These are phyloP conservation scores for Asteroscopus sphinx DNA, from an alignment of 2,888 invertebrate genomes.

Conservation along the genomic window DNA sequence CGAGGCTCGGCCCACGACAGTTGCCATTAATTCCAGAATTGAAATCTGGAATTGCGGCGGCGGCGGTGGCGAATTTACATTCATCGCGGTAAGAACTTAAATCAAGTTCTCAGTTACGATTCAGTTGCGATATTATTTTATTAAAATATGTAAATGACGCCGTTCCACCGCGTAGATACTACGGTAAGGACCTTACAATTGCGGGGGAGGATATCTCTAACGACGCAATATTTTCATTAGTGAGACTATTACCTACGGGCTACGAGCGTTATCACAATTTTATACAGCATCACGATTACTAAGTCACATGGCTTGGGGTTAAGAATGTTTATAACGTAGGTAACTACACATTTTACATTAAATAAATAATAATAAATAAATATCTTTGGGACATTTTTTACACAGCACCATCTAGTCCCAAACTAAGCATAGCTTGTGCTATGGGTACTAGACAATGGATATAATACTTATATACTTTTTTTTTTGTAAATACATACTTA, in stretches of 20 bases:
- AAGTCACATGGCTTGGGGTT: conserved; percentile 54
- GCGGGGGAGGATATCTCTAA: conserved; percentile 83
- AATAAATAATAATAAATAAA: conserved; percentile 7
- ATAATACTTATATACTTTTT: no score
- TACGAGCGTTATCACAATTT: conserved; percentile 74
- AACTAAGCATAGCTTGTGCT: no score
- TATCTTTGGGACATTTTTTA: no score
- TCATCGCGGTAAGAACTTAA: conserved; percentile 90
- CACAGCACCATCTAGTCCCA: no score
- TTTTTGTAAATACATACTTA: no score
- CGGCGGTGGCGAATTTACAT: conserved; percentile 88
- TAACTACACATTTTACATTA: conserved; percentile 14
- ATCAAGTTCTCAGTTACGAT: conserved; percentile 90
- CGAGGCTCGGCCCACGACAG: conserved; percentile 84
- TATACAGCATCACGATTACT: conserved; percentile 70
- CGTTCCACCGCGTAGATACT: conserved; percentile 82
- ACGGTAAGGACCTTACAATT: conserved; percentile 84
- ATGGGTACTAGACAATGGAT: no score
- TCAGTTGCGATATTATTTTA: conserved; percentile 90
- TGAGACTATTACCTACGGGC: conserved; percentile 76
- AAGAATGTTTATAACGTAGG: conserved; percentile 42
- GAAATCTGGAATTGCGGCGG: conserved; percentile 89
- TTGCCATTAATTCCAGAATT: conserved; percentile 89
- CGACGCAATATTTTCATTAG: conserved; percentile 87
- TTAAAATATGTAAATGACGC: conserved; percentile 89